Evolutionary conservation across 35 echinoderm and acorn worm genomes (phyloP), one percentile per base, ranked within the genome.

Genomic region (Ophioderma brevispina): DNA sequence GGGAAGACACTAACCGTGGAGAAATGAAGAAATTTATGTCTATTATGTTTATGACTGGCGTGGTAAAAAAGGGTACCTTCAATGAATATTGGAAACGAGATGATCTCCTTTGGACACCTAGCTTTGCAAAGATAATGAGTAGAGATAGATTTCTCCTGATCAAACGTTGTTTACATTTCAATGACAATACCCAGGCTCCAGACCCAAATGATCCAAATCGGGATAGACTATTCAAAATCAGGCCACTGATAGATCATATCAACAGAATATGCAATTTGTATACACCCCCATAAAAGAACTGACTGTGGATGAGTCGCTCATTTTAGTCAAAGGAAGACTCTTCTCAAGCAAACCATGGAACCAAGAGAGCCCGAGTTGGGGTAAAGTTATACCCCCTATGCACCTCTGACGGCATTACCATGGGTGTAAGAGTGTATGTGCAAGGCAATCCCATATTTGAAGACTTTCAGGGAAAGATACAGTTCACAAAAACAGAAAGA

Each of bases 11-110:
- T 5, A 84, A 43, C 43, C 28, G 38, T 84, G 82, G 55, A 5
- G 82, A 84, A 56, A 43, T 84, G 82, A 84, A 84, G 35, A 84
- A 55, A 37, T 84, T 84, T 55, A 17, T 84, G 32, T 38, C 39
- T 13, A 3, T 84, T 2, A 28, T 84, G 21, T 55, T 55, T 42
- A 28, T 84, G 38, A 84, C 82, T n/a, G 82, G 82, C 31, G 15
- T 84, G 36, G 82, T 81, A 11, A 81, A 81, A 28, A 81, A 81
- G 28, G 36, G 79, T 5, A 81, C 13, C 33, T 81, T 35, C 41
- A 50, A 15, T 43, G 82, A 84, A 3, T 84, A 84, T 42, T 84
- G 82, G 82, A 21, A 5, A 1, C 43, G 2, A 50, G 82, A 84
- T 28, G 43, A 52, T 55, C 35, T 84, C 25, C 31, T n/a, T 5